Conservation (phyloP, 2,797 vertebrate genomes). For the Notamacropus eugenii region DNA sequence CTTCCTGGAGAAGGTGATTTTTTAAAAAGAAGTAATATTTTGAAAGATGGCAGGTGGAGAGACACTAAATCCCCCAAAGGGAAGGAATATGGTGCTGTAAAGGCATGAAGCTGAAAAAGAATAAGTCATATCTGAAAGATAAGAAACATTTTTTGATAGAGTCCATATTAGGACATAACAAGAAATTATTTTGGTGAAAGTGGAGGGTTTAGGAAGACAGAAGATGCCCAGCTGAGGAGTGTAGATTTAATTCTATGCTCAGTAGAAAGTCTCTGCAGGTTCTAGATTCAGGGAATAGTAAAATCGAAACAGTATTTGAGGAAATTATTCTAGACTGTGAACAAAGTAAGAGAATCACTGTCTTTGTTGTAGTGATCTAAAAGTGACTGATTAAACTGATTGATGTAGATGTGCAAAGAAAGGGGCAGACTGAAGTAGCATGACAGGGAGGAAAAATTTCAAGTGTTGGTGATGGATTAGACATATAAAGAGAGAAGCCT, state of each 20-base stretch:
- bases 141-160: slow-evolving; percentile 46
- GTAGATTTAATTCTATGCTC: background rate
- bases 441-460: background rate
- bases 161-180: slow-evolving; percentile 22
- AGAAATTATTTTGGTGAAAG: slow-evolving; percentile 39
- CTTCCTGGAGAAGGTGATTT: background rate
- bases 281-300: slow-evolving; percentile 38
- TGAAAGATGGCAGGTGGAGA: background rate
- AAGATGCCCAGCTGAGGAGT: background rate
- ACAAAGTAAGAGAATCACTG: background rate
- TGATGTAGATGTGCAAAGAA: slow-evolving; percentile 10
- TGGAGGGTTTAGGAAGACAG: slow-evolving; percentile 16
- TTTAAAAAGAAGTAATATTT: background rate
- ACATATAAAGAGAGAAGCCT: slow-evolving; percentile 29
- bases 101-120: slow-evolving; percentile 41
- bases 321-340: slow-evolving; percentile 6
- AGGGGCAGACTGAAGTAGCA: background rate
- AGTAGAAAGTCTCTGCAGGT: slow-evolving; percentile 13
- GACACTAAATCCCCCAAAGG: background rate
- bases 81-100: background rate
- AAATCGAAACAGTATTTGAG: slow-evolving; percentile 21
- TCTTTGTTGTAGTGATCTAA: background rate
- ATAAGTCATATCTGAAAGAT: slow-evolving; percentile 10
- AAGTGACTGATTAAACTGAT: slow-evolving; percentile 21
- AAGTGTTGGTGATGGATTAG: slow-evolving; percentile 9